Conservation (phyloP, 2,797 vertebrate species). For the Sylvia borin region DNA sequence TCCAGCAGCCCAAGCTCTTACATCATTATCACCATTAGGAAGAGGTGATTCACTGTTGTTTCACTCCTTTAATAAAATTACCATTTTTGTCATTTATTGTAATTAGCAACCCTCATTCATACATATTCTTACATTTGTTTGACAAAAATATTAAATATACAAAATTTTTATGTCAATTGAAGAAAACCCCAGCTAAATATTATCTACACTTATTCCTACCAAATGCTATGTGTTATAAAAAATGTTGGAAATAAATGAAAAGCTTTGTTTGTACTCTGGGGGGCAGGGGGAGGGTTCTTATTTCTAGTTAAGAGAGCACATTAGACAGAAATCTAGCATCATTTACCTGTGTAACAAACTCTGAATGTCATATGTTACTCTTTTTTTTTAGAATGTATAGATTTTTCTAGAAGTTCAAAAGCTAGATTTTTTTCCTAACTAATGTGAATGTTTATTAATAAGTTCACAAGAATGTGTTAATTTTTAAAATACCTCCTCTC, state of each 20-base stretch:
- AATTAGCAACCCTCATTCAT: not conserved
- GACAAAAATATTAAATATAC: not conserved
- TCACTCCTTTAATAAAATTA: not conserved
- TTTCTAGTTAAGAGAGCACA: not conserved
- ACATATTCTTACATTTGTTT: not conserved
- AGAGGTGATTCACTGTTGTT: not conserved
- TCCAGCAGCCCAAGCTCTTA: not conserved
- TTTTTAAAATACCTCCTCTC: not conserved
- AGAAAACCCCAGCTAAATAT: not conserved
- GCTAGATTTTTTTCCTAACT: not conserved
- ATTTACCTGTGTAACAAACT: not conserved
- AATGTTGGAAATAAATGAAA: not conserved
- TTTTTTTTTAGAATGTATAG: no score
- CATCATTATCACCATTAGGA: not conserved
- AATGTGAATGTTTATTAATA: not conserved
- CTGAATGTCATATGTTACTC: not conserved
- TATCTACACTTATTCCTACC: not conserved
- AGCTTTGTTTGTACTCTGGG: not conserved
- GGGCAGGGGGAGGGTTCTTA: fast-evolving
- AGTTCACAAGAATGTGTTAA: not conserved
- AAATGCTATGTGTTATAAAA: not conserved
- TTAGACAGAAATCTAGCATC: not conserved
- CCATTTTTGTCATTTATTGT: not conserved
- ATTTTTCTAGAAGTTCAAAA: not conserved
- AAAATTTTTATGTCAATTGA: not conserved